Conservation (phyloP, 2,797 vertebrate genomes). For the Gila robusta region DNA sequence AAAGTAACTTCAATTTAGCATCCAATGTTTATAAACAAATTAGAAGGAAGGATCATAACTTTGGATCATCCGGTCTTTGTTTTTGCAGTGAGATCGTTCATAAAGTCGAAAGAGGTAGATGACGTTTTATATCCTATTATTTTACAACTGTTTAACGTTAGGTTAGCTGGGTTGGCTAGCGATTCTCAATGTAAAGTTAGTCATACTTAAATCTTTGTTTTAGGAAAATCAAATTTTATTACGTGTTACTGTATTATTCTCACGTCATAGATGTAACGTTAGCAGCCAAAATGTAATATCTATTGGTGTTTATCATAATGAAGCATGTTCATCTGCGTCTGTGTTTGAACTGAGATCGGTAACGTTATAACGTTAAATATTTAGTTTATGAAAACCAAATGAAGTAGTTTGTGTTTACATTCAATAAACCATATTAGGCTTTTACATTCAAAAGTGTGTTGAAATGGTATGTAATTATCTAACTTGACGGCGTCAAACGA, state of each 20-base stretch:
- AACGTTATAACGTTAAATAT: background rate
- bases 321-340: background rate
- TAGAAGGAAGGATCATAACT: background rate
- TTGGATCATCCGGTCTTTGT: background rate
- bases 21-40: slow-evolving; percentile 17
- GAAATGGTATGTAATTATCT: background rate
- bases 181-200: background rate
- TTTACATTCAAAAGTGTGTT: background rate
- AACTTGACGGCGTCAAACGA: background rate
- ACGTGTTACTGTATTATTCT: background rate
- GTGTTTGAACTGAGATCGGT: background rate
- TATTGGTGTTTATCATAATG: background rate
- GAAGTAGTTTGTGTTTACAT: background rate
- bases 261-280: background rate
- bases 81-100: background rate
- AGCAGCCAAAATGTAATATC: background rate
- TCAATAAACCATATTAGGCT: background rate
- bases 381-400: background rate
- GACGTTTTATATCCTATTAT: background rate
- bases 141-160: background rate
- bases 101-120: slow-evolving; percentile 28
- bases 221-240: background rate
- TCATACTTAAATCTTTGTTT: background rate
- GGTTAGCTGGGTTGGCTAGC: background rate
- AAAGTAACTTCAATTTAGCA: background rate